These are phyloP conservation scores for Chelon auratus DNA, from an alignment of 2,797 vertebrate species.

Conservation along the genomic window DNA sequence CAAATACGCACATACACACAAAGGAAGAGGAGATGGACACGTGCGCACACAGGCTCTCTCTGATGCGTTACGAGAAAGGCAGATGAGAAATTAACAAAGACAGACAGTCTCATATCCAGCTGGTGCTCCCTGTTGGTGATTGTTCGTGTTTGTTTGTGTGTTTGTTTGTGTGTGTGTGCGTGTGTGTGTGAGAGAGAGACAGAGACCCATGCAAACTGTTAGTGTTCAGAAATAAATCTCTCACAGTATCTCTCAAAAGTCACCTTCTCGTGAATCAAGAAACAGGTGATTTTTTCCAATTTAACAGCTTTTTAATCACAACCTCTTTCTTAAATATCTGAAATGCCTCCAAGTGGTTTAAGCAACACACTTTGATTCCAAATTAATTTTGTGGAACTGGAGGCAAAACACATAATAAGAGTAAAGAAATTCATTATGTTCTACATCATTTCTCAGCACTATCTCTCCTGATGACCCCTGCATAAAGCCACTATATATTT, in stretches of 20 bases:
- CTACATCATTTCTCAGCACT: neutral
- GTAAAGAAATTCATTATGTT: neutral
- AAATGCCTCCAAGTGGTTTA: neutral
- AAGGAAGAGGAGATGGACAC: neutral
- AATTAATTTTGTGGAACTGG: neutral
- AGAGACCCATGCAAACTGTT: conserved; percentile 8
- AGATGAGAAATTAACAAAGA: too few relatives aligned
- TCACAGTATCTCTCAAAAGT: conserved; percentile 29
- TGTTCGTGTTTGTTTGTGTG: conserved; percentile 57
- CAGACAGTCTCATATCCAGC: too few relatives aligned
- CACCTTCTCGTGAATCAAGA: conserved; percentile 22
- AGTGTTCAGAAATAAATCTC: conserved; percentile 22
- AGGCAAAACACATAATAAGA: neutral
- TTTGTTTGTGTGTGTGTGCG: conserved; percentile 28
- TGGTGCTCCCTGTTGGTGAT: too few relatives aligned
- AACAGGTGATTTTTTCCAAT: conserved; percentile 11
- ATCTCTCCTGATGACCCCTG: conserved; percentile 23
- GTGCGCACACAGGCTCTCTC: conserved; percentile 9
- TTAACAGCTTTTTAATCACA: conserved; percentile 27
- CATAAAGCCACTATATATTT: conserved; percentile 26
- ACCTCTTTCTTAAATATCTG: conserved; percentile 8
- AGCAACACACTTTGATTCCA: neutral
- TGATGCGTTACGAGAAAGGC: too few relatives aligned
- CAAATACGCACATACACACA: conserved; percentile 16
- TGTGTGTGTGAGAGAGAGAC: neutral